Conservation (phyloP, 2,113 vertebrate genomes). For the Emydocephalus ijimae region DNA sequence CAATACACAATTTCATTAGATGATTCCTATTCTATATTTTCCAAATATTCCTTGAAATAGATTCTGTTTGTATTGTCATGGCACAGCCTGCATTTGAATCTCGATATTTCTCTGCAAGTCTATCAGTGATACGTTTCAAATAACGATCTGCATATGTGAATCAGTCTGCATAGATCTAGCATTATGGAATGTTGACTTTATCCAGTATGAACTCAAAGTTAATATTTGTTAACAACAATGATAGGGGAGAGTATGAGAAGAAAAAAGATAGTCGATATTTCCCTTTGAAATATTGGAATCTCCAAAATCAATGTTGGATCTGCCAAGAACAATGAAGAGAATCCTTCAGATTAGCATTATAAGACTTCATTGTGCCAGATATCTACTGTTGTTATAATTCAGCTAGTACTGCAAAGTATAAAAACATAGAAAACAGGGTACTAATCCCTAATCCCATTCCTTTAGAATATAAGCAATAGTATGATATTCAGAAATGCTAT, state of each 20-base stretch:
- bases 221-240: background rate
- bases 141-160: background rate
- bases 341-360: background rate
- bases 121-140: background rate
- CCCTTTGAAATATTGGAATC: background rate
- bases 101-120: background rate
- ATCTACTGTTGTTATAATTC: background rate
- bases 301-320: background rate
- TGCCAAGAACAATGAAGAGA: background rate
- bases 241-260: background rate
- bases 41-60: background rate
- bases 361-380: background rate
- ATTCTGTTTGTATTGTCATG: too few relatives aligned
- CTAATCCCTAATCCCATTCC: background rate
- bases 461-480: background rate
- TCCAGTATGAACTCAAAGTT: background rate
- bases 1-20: background rate
- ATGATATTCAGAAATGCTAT: background rate
- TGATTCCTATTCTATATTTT: background rate
- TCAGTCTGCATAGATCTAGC: background rate
- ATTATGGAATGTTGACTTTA: background rate
- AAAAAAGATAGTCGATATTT: background rate
- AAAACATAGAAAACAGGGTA: background rate
- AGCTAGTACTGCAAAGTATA: background rate
- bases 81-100: background rate